phyloP scores from a whole-genome alignment of 1,140 invertebrate genomes.

The Musca vetustissima region DNA sequence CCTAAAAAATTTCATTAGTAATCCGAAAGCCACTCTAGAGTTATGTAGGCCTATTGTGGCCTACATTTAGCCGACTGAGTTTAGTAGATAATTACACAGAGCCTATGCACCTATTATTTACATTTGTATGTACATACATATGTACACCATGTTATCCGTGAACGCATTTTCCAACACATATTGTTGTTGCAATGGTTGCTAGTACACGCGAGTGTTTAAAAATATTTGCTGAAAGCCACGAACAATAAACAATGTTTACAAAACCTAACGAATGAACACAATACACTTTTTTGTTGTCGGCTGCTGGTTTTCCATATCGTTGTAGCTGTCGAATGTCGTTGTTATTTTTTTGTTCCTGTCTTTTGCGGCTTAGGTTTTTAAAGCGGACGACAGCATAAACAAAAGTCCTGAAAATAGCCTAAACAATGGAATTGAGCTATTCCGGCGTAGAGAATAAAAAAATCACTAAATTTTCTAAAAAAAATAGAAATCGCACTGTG shows the following conservation, averaged over 20 bases:
- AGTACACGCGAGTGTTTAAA: neutral
- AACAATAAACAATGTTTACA: slow-evolving; percentile 24
- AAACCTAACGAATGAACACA: slow-evolving; percentile 16
- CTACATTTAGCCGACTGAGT: too few relatives aligned
- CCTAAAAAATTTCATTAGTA: too few relatives aligned
- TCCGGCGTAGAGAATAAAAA: neutral
- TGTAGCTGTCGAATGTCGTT: neutral
- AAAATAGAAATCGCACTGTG: neutral
- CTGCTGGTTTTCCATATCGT: too few relatives aligned
- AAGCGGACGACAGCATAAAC: neutral
- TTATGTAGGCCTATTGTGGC: too few relatives aligned
- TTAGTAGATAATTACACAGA: too few relatives aligned
- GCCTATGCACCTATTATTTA: too few relatives aligned
- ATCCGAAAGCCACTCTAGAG: too few relatives aligned
- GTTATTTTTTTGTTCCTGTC: slow-evolving; percentile 2
- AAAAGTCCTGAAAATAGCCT: slow-evolving; percentile 1
- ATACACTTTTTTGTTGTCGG: neutral
- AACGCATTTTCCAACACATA: too few relatives aligned
- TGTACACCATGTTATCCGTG: too few relatives aligned
- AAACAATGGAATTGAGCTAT: slow-evolving; percentile 15
- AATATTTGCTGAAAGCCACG: slow-evolving; percentile 22
- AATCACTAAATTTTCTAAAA: neutral
- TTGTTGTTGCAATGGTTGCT: too few relatives aligned
- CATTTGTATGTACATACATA: too few relatives aligned
- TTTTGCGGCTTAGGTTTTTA: neutral